phyloP scores from a whole-genome alignment of 1,140 invertebrate species.

The Maniola jurtina region DNA sequence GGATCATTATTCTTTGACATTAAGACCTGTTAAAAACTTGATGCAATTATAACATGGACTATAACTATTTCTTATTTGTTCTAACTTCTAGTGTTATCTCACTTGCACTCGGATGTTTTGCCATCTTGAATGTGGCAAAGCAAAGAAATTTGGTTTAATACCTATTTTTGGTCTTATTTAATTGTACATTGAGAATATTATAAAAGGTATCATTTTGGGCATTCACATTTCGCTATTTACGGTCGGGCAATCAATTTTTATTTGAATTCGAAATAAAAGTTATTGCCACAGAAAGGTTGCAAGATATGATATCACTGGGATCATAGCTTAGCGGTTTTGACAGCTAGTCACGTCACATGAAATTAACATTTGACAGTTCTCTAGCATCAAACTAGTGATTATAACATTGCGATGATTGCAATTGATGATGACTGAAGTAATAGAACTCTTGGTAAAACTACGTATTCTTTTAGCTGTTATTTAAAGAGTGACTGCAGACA shows the following conservation, averaged over 20 bases:
- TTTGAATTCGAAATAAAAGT: not conserved
- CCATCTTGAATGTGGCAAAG: no score
- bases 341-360: conserved; percentile 71
- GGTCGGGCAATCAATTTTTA: no score
- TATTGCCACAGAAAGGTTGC: not conserved
- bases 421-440: no score
- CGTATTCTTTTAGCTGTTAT: no score
- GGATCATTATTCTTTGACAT: not conserved
- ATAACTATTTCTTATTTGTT: not conserved
- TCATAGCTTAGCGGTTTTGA: conserved; percentile 44
- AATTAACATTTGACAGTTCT: conserved; percentile 47
- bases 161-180: no score
- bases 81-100: not conserved
- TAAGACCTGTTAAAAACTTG: not conserved
- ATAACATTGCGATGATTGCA: no score
- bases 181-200: not conserved
- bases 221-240: no score
- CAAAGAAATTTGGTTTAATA: no score
- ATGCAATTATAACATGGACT: not conserved
- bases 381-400: not conserved
- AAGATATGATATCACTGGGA: conserved; percentile 13
- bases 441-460: no score
- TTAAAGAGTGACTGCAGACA: no score
- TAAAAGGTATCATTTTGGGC: no score
- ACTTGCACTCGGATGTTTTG: not conserved